Evolutionary conservation across 2,113 vertebrate genomes (phyloP), one percentile per base, ranked within the genome.

Genomic region (Pterocles burchelli): DNA sequence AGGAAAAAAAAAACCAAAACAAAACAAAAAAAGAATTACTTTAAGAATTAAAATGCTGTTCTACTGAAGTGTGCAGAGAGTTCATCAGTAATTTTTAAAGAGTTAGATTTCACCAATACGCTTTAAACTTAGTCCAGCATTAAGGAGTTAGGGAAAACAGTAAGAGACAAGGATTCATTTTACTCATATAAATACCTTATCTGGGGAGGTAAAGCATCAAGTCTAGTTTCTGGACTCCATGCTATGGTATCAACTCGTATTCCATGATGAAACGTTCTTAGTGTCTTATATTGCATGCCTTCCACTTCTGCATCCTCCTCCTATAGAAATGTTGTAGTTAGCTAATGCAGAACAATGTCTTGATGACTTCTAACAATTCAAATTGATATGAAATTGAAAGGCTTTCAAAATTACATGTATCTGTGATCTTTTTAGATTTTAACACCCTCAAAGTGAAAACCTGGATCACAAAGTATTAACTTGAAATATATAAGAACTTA

Each of bases 141-240:
- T 54, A 78, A 81, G 17, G 29, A 74, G 36, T 70, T 22, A n/a
- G 8, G 12, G 17, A 67, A 74, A 38, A 84, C 6, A 91, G 48
- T 6, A 55, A 78, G 55, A 72, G 34, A 85, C 25, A 48, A 85
- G 13, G 52, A 88, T 63, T 73, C 21, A 10, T 5, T 76, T 13
- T 28, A 95, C 2, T 52, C 9, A 25, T 63, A 29, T 36, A 89
- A 96, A 85, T 98, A 99, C 99, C 98, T 99, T 98, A 99, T 94
- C 85, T 96, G 88, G 10, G 98, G 97, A 96, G 98, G 98, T 93
- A 99, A 93, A 63, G 98, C 94, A 97, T 99, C 98, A 93, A 99
- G 98, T 45, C 98, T 98, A 22, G 98, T 99, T 96, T 99, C 99
- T 15, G 99, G 99, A 94, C 99, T 99, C 99, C 99, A 99, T 1